phyloP scores from a whole-genome alignment of 2,113 vertebrate genomes.

The Alligator mississippiensis region DNA sequence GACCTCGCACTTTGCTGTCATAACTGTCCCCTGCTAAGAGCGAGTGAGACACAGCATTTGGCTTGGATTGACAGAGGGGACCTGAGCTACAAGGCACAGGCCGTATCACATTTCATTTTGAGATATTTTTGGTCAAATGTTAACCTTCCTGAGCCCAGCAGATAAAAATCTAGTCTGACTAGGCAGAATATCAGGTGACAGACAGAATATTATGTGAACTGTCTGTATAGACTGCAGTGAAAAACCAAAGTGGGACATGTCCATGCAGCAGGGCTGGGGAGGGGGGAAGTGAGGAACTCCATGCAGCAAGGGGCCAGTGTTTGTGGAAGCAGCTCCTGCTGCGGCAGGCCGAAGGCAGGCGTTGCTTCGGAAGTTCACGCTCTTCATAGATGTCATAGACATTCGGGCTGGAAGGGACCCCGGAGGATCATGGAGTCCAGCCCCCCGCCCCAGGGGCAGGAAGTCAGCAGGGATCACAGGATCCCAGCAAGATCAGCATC shows the following conservation, averaged over 20 bases:
- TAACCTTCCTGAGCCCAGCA: accelerated
- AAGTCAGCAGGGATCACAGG: neutral
- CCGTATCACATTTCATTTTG: neutral
- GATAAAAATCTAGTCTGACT: no score
- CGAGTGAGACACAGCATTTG: neutral
- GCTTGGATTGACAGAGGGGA: accelerated
- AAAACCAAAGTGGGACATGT: accelerated
- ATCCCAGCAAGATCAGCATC: no score
- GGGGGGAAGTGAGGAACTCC: neutral
- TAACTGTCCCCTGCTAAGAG: accelerated
- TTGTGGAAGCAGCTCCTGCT: no score
- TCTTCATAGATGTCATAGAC: neutral
- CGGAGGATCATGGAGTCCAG: no score
- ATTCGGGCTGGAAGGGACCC: no score
- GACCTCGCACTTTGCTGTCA: accelerated
- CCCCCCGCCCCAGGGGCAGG: no score
- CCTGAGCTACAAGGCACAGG: neutral
- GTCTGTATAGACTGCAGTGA: accelerated
- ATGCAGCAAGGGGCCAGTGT: no score
- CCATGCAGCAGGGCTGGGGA: neutral
- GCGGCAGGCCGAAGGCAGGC: neutral
- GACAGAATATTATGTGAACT: accelerated
- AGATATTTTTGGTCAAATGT: neutral
- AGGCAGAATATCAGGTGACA: accelerated
- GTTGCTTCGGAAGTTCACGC: no score